Conservation (phyloP, 2,888 invertebrate genomes). For the Acrocyrtus sp. region DNA sequence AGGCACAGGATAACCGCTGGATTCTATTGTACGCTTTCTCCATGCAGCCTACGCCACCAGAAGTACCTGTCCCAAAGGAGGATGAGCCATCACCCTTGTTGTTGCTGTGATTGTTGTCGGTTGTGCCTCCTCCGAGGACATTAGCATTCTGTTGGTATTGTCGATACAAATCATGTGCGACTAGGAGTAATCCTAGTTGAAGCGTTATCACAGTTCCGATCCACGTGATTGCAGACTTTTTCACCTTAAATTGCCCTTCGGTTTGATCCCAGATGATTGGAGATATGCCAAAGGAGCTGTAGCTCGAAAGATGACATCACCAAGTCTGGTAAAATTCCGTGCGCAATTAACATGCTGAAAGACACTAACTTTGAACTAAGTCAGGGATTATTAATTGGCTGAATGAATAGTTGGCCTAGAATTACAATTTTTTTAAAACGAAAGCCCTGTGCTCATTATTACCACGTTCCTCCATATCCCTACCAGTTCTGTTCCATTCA, state of each 20-base stretch:
- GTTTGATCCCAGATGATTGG: slow-evolving; percentile 35
- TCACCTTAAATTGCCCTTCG: slow-evolving; percentile 39
- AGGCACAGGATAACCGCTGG: slow-evolving; percentile 30
- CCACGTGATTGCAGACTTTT: slow-evolving; percentile 38
- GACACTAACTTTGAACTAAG: too few relatives aligned
- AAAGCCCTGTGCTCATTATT: too few relatives aligned
- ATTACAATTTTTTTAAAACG: too few relatives aligned
- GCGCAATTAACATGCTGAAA: slow-evolving; percentile 36
- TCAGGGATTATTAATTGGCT: too few relatives aligned
- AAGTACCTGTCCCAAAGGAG: not conserved
- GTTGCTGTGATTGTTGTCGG: not conserved
- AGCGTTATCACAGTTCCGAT: slow-evolving; percentile 40
- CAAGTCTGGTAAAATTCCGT: slow-evolving; percentile 32
- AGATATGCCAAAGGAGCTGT: slow-evolving; percentile 34
- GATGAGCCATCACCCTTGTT: slow-evolving; percentile 1
- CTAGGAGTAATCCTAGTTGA: slow-evolving; percentile 24
- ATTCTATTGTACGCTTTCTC: slow-evolving; percentile 25
- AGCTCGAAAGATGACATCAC: slow-evolving; percentile 32
- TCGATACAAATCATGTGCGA: slow-evolving; percentile 25
- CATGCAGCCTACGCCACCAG: too few relatives aligned
- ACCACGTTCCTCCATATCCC: too few relatives aligned
- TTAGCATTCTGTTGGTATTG: slow-evolving; percentile 7
- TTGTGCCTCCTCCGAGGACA: not conserved
- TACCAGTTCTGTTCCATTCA: too few relatives aligned
- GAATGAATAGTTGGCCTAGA: too few relatives aligned